A percentile compares a stretch with the other conserved stretches of the same genome.
Conservation (phyloP, 2,888 invertebrate species). For the Protodeltote pygarga region DNA sequence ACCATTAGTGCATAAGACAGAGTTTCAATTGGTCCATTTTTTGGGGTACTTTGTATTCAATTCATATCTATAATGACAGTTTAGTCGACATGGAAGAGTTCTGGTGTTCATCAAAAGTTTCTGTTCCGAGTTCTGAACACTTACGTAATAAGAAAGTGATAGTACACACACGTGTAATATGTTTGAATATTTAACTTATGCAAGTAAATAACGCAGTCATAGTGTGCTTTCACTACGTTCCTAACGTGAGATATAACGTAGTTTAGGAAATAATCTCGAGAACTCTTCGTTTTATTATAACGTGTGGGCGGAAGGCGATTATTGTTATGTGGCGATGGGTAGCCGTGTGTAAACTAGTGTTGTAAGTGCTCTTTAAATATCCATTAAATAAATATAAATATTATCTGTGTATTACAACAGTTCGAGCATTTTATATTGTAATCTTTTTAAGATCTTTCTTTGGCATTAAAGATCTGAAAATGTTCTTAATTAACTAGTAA, state of each 20-base stretch:
- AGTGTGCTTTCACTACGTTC: conserved; percentile 63
- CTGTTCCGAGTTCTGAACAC: conserved; percentile 36
- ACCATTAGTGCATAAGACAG: too few relatives aligned
- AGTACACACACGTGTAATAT: conserved; percentile 55
- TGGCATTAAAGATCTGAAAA: too few relatives aligned
- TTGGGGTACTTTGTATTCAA: too few relatives aligned
- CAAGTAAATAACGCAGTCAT: conserved; percentile 60
- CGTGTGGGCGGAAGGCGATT: conserved; percentile 16
- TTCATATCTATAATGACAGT: too few relatives aligned
- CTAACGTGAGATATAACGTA: conserved; percentile 22
- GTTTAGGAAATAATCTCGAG: conserved; percentile 22
- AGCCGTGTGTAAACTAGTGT: conserved; percentile 2
- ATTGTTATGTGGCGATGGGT: conserved; percentile 7
- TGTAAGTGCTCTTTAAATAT: neutral
- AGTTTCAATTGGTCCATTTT: too few relatives aligned
- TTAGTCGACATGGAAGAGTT: conserved; percentile 5
- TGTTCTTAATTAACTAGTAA: too few relatives aligned
- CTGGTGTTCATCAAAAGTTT: conserved; percentile 8
- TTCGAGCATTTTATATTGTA: too few relatives aligned
- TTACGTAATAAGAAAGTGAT: conserved; percentile 74
- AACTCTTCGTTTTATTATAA: conserved; percentile 20
- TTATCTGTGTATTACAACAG: neutral
- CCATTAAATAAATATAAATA: conserved; percentile 1
- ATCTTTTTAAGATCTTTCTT: too few relatives aligned
- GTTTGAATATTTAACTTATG: conserved; percentile 65